phyloP scores from a whole-genome alignment of 2,888 invertebrate genomes.

The Apeira syringaria region DNA sequence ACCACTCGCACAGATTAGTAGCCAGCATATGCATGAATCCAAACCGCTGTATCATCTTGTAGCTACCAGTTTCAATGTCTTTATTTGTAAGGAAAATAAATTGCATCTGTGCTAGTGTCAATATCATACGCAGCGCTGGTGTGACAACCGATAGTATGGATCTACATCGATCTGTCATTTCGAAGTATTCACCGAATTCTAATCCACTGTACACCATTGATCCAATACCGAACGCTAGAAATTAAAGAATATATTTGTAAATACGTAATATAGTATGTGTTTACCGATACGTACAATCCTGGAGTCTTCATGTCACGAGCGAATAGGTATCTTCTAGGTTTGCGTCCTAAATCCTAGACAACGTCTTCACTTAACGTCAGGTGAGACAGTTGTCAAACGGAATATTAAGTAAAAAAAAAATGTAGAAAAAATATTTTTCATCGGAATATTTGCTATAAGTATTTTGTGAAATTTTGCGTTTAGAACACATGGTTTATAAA shows the following conservation, averaged over 20 bases:
- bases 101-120: conserved; percentile 95
- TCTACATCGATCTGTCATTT: conserved; percentile 86
- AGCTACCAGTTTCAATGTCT: conserved; percentile 83
- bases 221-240: conserved; percentile 82
- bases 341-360: too few species aligned
- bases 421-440: too few species aligned
- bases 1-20: conserved; percentile 96
- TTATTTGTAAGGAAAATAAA: conserved; percentile 96
- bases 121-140: conserved; percentile 91
- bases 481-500: too few species aligned
- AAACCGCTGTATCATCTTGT: conserved; percentile 90
- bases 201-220: conserved; percentile 89
- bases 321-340: too few species aligned
- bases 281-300: too few species aligned
- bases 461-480: too few species aligned
- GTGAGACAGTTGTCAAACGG: too few species aligned
- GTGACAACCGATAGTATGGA: conserved; percentile 89
- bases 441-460: too few species aligned
- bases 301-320: too few species aligned
- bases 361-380: too few species aligned
- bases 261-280: too few species aligned
- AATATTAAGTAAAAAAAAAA: too few species aligned
- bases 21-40: conserved; percentile 98
- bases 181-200: conserved; percentile 90
- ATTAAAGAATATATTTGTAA: conserved; percentile 16